Evolutionary conservation across 2,113 vertebrate genomes (phyloP), one percentile per base, ranked within the genome.

Genomic region (Coreoperca whiteheadi): DNA sequence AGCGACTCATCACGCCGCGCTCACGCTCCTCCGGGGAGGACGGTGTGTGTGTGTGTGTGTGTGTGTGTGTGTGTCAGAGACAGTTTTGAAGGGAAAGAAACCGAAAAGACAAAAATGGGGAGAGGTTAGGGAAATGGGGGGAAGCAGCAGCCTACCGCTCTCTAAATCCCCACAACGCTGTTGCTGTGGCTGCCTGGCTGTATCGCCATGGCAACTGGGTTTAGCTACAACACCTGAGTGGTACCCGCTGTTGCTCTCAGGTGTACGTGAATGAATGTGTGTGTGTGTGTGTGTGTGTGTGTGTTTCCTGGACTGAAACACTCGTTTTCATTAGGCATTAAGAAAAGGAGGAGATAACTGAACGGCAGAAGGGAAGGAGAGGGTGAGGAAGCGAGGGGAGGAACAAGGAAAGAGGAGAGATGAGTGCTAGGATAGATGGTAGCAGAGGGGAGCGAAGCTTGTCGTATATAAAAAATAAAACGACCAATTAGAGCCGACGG

Each of bases 131-230:
- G n/a, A n/a, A n/a, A n/a, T n/a, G n/a, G n/a, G n/a, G n/a, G n/a
- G n/a, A n/a, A n/a, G n/a, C n/a, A n/a, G n/a, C n/a, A n/a, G n/a
- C n/a, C n/a, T 34, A 34, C 32, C 32, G 9, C 39, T 10, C 39
- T 25, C 39, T 4, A 5, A 76, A 67, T 77, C 71, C 70, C 53
- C 16, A 14, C 28, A 3, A 39, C 25, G 30, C 63, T 14, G 50
- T 71, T 73, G 73, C 84, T 7, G 14, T 59, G 43, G 69, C 61
- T 60, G 61, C 61, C 9, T 1, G 28, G 41, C 69, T 43, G 30
- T 41, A 51, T 82, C 30, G 1, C 79, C 87, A 85, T 85, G 75
- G 83, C 75, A 79, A 88, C 87, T 23, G 23, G 32, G 23, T 64
- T 81, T 65, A 82, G 69, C 74, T 23, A 64, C 68, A 74, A 75